Conservation (phyloP, 2,888 invertebrate species). For the Epistrophe eligans region DNA sequence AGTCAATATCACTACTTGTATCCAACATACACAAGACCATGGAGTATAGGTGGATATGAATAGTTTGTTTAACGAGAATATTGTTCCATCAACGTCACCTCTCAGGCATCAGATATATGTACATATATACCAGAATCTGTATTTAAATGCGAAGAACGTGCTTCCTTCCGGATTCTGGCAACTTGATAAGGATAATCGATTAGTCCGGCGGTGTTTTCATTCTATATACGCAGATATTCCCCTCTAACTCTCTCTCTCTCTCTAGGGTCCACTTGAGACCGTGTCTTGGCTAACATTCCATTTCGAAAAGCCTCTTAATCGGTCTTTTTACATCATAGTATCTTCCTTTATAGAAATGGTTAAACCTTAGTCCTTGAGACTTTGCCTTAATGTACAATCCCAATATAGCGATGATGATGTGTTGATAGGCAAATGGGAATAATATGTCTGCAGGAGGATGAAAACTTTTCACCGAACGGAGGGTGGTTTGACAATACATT, state of each 20-base stretch:
- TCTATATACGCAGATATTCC: conserved; percentile 6
- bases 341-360: conserved; percentile 22
- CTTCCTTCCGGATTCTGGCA: conserved; percentile 36
- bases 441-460: background rate
- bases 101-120: conserved; percentile 10
- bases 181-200: conserved; percentile 54
- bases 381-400: conserved; percentile 1
- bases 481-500: conserved; percentile 24
- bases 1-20: background rate
- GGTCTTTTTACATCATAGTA: background rate
- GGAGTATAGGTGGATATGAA: background rate
- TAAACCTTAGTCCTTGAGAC: background rate
- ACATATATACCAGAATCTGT: conserved; percentile 23
- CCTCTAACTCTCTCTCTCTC: background rate
- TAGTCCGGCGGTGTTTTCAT: conserved; percentile 28
- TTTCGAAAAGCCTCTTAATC: conserved; percentile 36
- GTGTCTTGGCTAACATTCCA: conserved; percentile 5
- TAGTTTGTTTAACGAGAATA: conserved; percentile 6
- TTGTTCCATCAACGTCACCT: conserved; percentile 19
- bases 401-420: conserved; percentile 29
- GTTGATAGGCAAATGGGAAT: conserved; percentile 49
- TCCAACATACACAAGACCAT: background rate
- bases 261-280: conserved; percentile 28
- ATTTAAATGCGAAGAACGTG: conserved; percentile 14
- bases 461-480: background rate